phyloP scores from a whole-genome alignment of 2,797 vertebrate species.

The Sparus aurata region DNA sequence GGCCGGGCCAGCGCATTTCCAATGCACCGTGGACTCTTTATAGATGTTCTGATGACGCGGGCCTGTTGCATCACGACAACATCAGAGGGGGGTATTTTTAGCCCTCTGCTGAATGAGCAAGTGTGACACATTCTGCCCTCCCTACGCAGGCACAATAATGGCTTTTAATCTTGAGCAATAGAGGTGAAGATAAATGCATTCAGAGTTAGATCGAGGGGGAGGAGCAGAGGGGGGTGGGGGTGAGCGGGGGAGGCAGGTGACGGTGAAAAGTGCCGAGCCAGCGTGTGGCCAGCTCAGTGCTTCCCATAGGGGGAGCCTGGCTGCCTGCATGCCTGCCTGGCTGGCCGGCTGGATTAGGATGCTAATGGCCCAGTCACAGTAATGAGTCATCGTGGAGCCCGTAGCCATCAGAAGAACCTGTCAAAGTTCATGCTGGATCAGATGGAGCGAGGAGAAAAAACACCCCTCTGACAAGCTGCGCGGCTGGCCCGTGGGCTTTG shows the following conservation, averaged over 20 bases:
- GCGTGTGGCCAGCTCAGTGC: constrained; percentile 48
- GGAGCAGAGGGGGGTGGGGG: constrained; percentile 13
- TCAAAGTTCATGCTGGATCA: constrained; percentile 64
- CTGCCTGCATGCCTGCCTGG: constrained; percentile 24
- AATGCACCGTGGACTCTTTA: constrained; percentile 47
- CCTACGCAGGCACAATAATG: constrained; percentile 63
- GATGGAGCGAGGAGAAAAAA: constrained; percentile 33
- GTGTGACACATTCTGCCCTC: constrained; percentile 61
- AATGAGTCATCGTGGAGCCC: constrained; percentile 61
- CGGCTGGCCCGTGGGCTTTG: constrained; percentile 33
- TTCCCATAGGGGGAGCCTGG: constrained; percentile 42
- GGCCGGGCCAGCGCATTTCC: constrained; percentile 47
- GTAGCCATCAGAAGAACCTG: constrained; percentile 49
- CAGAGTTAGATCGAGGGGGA: constrained; percentile 47
- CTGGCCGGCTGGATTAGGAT: constrained; percentile 61
- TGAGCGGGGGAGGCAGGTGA: constrained; percentile 17
- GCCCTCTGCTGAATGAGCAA: constrained; percentile 69
- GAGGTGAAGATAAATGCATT: constrained; percentile 71
- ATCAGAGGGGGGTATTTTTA: constrained; percentile 80
- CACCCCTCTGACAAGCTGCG: constrained; percentile 31
- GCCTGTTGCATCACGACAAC: constrained; percentile 77
- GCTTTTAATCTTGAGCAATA: constrained; percentile 77
- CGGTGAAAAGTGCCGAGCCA: constrained; percentile 61
- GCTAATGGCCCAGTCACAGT: constrained; percentile 66
- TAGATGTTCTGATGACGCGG: constrained; percentile 60